A percentile compares a stretch with the other conserved stretches of the same genome.
Conservation (phyloP, 2,113 vertebrate species). For the Heterotilapia buettikoferi region DNA sequence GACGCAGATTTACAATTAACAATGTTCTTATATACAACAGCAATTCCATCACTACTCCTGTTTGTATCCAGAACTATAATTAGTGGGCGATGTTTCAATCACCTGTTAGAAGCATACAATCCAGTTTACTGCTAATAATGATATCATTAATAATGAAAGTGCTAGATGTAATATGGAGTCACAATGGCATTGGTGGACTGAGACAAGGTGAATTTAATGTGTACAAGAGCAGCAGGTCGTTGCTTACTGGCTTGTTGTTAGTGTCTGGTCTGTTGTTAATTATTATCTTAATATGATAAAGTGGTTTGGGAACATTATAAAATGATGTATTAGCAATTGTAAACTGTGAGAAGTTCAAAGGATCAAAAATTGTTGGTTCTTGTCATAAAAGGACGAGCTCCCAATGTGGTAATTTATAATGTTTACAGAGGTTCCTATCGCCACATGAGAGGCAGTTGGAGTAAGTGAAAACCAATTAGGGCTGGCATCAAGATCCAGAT, state of each 20-base stretch:
- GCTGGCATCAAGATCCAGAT: not conserved
- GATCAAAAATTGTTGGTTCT: not conserved
- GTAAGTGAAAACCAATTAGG: not conserved
- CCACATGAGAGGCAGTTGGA: not conserved
- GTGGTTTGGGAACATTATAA: not conserved
- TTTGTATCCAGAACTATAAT: not conserved
- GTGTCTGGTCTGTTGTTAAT: not conserved
- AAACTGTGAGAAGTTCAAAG: not conserved
- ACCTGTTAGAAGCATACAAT: not conserved
- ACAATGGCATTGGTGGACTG: not conserved
- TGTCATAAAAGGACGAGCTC: not conserved
- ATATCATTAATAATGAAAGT: not conserved
- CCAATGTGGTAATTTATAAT: not conserved
- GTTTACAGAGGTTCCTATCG: not conserved
- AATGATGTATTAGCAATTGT: not conserved
- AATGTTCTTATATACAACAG: rapidly evolving
- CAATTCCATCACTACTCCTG: not conserved
- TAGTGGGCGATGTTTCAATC: not conserved
- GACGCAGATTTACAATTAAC: not conserved
- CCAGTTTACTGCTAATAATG: not conserved
- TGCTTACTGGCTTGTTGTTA: not conserved
- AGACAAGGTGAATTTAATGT: not conserved
- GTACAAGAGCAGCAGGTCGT: not conserved
- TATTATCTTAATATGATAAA: not conserved
- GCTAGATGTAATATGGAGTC: not conserved